phyloP scores from a whole-genome alignment of 2,888 invertebrate species.

The Eristalis pertinax region DNA sequence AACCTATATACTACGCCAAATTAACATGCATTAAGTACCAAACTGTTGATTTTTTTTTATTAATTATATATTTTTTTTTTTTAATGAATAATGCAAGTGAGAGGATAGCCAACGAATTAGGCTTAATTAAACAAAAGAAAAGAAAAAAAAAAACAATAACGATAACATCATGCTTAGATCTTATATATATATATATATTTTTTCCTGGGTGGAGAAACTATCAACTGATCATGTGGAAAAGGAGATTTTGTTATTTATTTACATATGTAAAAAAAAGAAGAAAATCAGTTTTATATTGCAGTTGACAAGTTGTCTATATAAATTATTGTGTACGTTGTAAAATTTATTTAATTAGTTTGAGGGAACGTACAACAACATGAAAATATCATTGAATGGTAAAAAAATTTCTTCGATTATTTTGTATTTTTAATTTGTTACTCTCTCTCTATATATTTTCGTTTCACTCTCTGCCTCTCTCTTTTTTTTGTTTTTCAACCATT shows the following conservation, averaged over 20 bases:
- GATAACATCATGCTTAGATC: constrained; percentile 52
- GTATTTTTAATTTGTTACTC: constrained; percentile 36
- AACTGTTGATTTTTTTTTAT: constrained; percentile 68
- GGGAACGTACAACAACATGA: neutral
- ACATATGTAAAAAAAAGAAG: constrained; percentile 29
- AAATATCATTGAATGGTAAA: constrained; percentile 7
- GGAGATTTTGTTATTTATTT: constrained; percentile 55
- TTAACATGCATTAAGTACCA: constrained; percentile 72
- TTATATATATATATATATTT: constrained; percentile 13
- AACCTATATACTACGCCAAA: constrained; percentile 72
- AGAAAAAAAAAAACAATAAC: constrained; percentile 17
- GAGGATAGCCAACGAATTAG: constrained; percentile 69
- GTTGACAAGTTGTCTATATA: constrained; percentile 58
- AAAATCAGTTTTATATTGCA: constrained; percentile 40
- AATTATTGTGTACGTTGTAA: constrained; percentile 68
- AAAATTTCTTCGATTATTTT: constrained; percentile 7
- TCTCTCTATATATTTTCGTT: constrained; percentile 10
- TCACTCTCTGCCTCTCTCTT: neutral
- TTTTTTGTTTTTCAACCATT: neutral
- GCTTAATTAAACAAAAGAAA: constrained; percentile 51
- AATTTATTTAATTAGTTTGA: constrained; percentile 48
- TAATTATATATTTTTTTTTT: constrained; percentile 51
- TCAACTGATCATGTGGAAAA: constrained; percentile 33
- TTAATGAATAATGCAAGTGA: constrained; percentile 61
- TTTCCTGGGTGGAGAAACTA: constrained; percentile 30